phyloP scores from a whole-genome alignment of 2,797 vertebrate genomes.

The Borostomias antarcticus region DNA sequence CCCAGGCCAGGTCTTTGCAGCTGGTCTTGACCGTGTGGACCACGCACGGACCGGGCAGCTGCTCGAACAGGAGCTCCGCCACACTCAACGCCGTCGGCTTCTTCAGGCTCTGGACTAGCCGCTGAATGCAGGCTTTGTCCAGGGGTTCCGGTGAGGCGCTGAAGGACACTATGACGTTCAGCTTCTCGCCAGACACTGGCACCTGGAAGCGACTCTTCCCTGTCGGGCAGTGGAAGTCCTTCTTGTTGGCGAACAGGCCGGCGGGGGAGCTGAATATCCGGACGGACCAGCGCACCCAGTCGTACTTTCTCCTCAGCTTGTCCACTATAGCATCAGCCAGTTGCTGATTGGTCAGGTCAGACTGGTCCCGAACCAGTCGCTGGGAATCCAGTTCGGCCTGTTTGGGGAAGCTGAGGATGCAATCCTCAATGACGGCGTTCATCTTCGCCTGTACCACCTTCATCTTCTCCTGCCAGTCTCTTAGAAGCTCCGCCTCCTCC shows the following conservation, averaged over 20 bases:
- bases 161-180: conserved; percentile 76
- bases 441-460: conserved; percentile 71
- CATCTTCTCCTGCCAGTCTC: conserved; percentile 75
- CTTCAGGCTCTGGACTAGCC: conserved; percentile 70
- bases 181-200: conserved; percentile 57
- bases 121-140: conserved; percentile 61
- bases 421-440: conserved; percentile 71
- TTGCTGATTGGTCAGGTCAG: conserved; percentile 61
- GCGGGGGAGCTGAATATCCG: conserved; percentile 67
- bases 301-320: conserved; percentile 71
- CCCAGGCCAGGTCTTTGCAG: conserved; percentile 67
- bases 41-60: conserved; percentile 57
- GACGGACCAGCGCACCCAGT: conserved; percentile 82
- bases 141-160: conserved; percentile 74
- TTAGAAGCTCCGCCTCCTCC: conserved; percentile 71
- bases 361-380: conserved; percentile 66
- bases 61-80: conserved; percentile 67
- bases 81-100: conserved; percentile 50
- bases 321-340: conserved; percentile 68
- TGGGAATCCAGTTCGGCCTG: conserved; percentile 70
- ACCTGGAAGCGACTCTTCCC: conserved; percentile 78
- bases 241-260: conserved; percentile 60
- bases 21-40: conserved; percentile 72
- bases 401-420: conserved; percentile 72
- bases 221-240: conserved; percentile 63